These are phyloP conservation scores for Coremacera marginata DNA, from an alignment of 2,888 invertebrate genomes.

Conservation along the genomic window DNA sequence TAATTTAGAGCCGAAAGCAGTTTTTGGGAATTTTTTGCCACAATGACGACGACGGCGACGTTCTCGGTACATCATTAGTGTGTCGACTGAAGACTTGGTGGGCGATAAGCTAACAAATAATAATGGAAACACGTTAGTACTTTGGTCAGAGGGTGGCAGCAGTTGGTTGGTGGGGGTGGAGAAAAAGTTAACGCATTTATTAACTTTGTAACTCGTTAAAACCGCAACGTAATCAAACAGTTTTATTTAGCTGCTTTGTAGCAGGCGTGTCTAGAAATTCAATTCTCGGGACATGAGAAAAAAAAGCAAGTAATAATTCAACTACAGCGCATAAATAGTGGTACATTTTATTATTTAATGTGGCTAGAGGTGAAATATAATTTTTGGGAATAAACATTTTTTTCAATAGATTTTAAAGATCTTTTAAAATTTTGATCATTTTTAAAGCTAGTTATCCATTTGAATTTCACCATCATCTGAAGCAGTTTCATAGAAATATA, in stretches of 20 bases:
- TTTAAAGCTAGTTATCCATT: too few relatives aligned
- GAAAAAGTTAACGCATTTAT: conserved; percentile 23
- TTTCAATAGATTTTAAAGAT: too few relatives aligned
- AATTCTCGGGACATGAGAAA: not conserved
- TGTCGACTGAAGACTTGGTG: not conserved
- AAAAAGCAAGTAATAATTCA: too few relatives aligned
- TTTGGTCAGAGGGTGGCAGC: not conserved
- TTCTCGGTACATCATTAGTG: not conserved
- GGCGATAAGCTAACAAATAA: conserved; percentile 1
- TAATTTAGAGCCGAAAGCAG: not conserved
- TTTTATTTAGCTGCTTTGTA: not conserved
- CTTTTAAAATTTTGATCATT: too few relatives aligned
- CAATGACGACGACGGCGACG: not conserved
- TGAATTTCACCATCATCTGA: too few relatives aligned
- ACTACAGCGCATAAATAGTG: too few relatives aligned
- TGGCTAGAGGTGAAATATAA: too few relatives aligned
- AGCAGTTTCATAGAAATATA: too few relatives aligned
- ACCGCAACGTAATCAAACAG: conserved; percentile 2
- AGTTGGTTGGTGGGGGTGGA: not conserved
- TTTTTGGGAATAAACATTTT: too few relatives aligned
- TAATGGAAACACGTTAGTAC: conserved; percentile 26
- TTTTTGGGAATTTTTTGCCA: not conserved
- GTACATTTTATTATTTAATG: too few relatives aligned
- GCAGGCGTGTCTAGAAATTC: not conserved
- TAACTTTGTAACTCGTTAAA: conserved; percentile 25